These are phyloP conservation scores for Leptodactylus fuscus DNA, from an alignment of 2,113 vertebrate genomes.

Conservation along the genomic window DNA sequence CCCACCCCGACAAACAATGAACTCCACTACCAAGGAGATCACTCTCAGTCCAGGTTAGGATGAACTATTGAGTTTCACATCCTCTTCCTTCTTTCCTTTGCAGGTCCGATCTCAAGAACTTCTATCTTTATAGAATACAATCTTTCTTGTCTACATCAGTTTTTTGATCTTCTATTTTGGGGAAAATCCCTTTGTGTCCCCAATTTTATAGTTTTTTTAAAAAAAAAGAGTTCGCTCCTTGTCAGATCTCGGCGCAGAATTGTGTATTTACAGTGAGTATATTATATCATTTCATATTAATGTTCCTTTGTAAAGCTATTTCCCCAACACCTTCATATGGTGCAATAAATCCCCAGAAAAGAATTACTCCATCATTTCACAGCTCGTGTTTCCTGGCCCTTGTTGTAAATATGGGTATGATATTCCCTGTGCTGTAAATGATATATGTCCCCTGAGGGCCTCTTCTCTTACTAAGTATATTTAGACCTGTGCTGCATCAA, in stretches of 20 bases:
- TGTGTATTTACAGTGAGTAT: conserved; percentile 2
- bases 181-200: no score
- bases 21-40: no score
- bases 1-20: no score
- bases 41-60: no score
- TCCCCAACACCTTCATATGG: conserved; percentile 12
- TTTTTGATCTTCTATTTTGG: no score
- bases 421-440: conserved; percentile 30
- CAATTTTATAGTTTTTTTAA: background rate
- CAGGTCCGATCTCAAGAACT: no score
- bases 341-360: conserved; percentile 41
- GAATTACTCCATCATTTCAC: conserved; percentile 40
- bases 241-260: background rate
- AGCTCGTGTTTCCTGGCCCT: conserved; percentile 27
- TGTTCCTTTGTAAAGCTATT: conserved; percentile 36
- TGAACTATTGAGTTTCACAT: no score
- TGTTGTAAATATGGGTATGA: conserved; percentile 43
- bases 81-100: no score
- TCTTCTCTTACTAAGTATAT: conserved; percentile 40
- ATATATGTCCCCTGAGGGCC: conserved; percentile 53
- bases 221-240: background rate
- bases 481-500: conserved; percentile 11
- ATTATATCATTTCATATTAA: conserved; percentile 27
- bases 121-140: no score
- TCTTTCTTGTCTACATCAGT: no score